Evolutionary conservation across 1,140 invertebrate species (phyloP), one percentile per base, ranked within the genome.

Genomic region (Drosophila pectinifera): DNA sequence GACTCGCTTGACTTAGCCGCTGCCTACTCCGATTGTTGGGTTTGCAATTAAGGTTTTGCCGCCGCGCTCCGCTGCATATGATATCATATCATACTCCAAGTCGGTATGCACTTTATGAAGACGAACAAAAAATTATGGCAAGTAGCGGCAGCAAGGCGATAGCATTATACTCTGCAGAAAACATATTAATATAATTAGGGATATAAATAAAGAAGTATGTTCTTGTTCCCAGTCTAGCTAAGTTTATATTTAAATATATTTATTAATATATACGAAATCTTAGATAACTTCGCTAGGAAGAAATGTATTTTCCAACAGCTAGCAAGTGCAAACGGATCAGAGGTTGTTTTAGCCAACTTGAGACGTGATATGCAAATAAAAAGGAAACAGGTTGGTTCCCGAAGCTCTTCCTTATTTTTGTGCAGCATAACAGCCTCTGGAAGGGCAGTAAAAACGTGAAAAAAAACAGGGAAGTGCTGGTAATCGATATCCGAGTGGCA

Each of bases 1-100:
- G 49, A 51, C 48, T 51, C 74, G 78, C 82, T 77, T 86, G 68
- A 81, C 82, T 85, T 74, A 42, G 73, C 73, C 41, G 61, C 58
- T 55, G 43, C 55, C 41, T 62, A 59, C 41, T 70, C 39, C 51
- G 80, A 58, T 56, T 74, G 58, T 49, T 41, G 65, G 38, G 69
- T 59, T 81, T 81, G 72, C 83, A 81, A 86, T 80, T 85, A 84
- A 80, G 80, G 81, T 67, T 86, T 84, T 77, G 77, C 78, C 45
- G 55, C 73, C 62, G 63, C 73, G 62, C 73, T 68, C 54, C 22
- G 48, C 10, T 54, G 73, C 56, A 48, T 43, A 46, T 46, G 64
- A 70, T 69, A 70, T 70, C 63, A 69, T 48, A 69, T 56, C 64
- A 39, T 68, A 67, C 24, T n/a, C 41, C 49, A 49, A 10, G 53